Percentiles rank a stretch among this genome's conserved stretches.
Evolutionary conservation across 2,797 vertebrate genomes (phyloP).

Genomic region (Intellagama lesueurii): DNA sequence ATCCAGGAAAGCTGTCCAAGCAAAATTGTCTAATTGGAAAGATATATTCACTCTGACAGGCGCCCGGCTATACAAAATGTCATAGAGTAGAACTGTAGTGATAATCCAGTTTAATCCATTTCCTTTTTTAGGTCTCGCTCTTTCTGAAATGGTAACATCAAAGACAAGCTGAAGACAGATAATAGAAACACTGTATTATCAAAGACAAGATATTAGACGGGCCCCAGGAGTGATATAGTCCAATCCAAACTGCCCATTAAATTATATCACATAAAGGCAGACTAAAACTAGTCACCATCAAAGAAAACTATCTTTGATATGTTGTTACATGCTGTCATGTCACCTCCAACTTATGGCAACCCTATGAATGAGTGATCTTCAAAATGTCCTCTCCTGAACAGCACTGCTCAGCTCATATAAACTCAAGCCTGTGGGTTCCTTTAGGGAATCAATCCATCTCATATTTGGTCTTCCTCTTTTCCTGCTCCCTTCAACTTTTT

Average conservation of each 20-base stretch:
- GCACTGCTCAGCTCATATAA: too few species aligned
- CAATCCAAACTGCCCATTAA: slow-evolving; percentile 5
- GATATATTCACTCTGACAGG: slow-evolving; percentile 5
- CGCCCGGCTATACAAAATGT: slow-evolving; percentile 18
- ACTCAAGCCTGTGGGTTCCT: too few species aligned
- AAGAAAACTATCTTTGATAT: background rate
- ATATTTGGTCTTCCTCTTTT: too few species aligned
- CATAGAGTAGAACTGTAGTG: slow-evolving; percentile 12
- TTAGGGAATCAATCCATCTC: too few species aligned
- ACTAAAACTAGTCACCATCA: background rate
- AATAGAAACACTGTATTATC: background rate
- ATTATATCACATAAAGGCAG: background rate
- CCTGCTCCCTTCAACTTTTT: too few species aligned
- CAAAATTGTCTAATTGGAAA: slow-evolving; percentile 49
- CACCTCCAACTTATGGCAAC: too few species aligned
- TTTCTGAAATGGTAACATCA: slow-evolving; percentile 3
- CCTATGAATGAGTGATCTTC: too few species aligned
- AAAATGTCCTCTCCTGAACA: too few species aligned
- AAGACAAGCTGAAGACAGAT: slow-evolving; percentile 11
- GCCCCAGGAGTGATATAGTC: background rate
- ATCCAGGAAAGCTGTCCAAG: slow-evolving; percentile 30
- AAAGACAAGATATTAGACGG: background rate
- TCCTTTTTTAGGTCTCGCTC: slow-evolving; percentile 31
- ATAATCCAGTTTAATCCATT: slow-evolving; percentile 5
- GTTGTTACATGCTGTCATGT: too few species aligned